phyloP scores from a whole-genome alignment of 2,888 invertebrate species.

The Mechanitis messenoides region DNA sequence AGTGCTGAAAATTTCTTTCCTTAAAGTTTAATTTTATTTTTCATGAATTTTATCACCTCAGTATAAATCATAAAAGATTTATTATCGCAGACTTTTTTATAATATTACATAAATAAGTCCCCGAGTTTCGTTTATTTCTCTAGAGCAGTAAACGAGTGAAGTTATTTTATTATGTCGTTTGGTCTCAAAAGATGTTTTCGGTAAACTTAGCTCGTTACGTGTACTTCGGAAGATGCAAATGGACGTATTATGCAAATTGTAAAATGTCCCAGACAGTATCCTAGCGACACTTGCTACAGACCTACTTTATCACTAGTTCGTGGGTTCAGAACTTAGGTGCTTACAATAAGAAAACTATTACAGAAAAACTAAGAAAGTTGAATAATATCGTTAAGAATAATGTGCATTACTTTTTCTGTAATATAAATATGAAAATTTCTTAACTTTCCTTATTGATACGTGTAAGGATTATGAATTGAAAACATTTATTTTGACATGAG shows the following conservation, averaged over 20 bases:
- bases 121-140: background rate
- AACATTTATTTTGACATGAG: too few relatives aligned
- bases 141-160: background rate
- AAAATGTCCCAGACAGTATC: constrained; percentile 12
- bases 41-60: too few relatives aligned
- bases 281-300: constrained; percentile 12
- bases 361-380: background rate
- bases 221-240: constrained; percentile 5
- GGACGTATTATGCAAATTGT: constrained; percentile 13
- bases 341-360: background rate
- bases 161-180: constrained; percentile 4
- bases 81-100: too few relatives aligned
- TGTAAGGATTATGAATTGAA: too few relatives aligned
- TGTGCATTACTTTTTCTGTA: too few relatives aligned
- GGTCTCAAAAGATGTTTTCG: constrained; percentile 6
- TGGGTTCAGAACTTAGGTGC: constrained; percentile 13
- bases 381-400: background rate
- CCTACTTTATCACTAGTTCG: constrained; percentile 13
- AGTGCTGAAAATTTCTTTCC: too few relatives aligned
- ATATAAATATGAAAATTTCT: too few relatives aligned
- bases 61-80: too few relatives aligned
- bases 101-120: too few relatives aligned
- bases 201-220: constrained; percentile 4
- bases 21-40: too few relatives aligned
- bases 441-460: too few relatives aligned